Percentiles rank a stretch among this genome's conserved stretches.
Evolutionary conservation across 2,888 invertebrate species (phyloP).

Genomic region (Drosophila anomalata): DNA sequence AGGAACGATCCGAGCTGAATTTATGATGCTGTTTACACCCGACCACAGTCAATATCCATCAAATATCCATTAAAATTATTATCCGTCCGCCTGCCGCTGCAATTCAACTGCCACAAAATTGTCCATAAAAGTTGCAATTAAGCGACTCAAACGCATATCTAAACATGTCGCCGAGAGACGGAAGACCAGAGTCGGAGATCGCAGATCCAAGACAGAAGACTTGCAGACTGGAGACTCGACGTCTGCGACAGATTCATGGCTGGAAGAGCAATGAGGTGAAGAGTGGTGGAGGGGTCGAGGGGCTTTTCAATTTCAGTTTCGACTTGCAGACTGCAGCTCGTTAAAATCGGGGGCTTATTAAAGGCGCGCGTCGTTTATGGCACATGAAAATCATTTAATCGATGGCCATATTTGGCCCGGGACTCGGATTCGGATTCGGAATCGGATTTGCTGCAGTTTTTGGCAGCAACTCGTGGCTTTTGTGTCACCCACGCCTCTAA

Average conservation of each 20-base stretch:
- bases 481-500: slow-evolving; percentile 50
- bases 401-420: slow-evolving; percentile 73
- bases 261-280: background rate
- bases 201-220: slow-evolving; percentile 9
- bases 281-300: slow-evolving; percentile 1
- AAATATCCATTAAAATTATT: slow-evolving; percentile 61
- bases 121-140: slow-evolving; percentile 76
- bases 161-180: slow-evolving; percentile 50
- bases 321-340: slow-evolving; percentile 61
- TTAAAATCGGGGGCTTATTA: slow-evolving; percentile 71
- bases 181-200: slow-evolving; percentile 20
- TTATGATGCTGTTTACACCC: slow-evolving; percentile 66
- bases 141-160: slow-evolving; percentile 73
- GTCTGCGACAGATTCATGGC: slow-evolving; percentile 69
- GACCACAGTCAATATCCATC: slow-evolving; percentile 49
- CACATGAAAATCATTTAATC: slow-evolving; percentile 80
- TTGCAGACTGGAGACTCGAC: slow-evolving; percentile 44
- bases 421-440: slow-evolving; percentile 49
- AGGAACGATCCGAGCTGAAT: slow-evolving; percentile 36
- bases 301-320: slow-evolving; percentile 60
- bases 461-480: slow-evolving; percentile 6
- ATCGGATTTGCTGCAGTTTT: slow-evolving; percentile 30
- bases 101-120: slow-evolving; percentile 48
- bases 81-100: slow-evolving; percentile 35
- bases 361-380: slow-evolving; percentile 79